These are phyloP conservation scores for Heliothis virescens DNA, from an alignment of 1,140 invertebrate genomes.

Conservation along the genomic window DNA sequence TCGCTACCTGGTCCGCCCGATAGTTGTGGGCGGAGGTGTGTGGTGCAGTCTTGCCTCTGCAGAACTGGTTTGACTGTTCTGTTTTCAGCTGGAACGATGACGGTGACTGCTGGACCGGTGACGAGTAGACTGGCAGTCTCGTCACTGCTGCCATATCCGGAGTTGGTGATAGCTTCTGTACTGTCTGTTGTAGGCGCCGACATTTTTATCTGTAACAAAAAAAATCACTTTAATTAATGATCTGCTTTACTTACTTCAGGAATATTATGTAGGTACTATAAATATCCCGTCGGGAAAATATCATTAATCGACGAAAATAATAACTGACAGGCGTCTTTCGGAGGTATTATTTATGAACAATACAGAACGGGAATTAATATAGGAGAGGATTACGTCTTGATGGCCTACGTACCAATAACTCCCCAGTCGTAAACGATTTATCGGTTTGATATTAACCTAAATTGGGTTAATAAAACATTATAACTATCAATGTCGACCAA, in stretches of 20 bases:
- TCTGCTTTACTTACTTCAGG: background rate
- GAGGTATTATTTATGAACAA: conserved; percentile 36
- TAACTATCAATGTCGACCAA: conserved; percentile 10
- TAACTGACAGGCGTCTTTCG: conserved; percentile 29
- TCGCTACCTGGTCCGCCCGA: conserved; percentile 92
- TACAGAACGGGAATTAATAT: conserved; percentile 26
- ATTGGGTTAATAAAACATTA: conserved; percentile 31
- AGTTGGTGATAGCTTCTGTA: conserved; percentile 86
- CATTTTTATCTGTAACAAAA: conserved; percentile 80
- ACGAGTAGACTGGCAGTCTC: conserved; percentile 92
- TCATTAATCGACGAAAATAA: conserved; percentile 20
- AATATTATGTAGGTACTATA: background rate
- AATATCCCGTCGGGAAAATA: background rate
- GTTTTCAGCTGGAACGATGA: conserved; percentile 82
- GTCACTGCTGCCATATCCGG: conserved; percentile 90
- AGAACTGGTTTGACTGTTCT: conserved; percentile 90
- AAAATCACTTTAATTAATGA: conserved; percentile 29
- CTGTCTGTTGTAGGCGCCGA: conserved; percentile 84
- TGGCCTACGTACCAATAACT: conserved; percentile 5
- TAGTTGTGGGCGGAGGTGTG: conserved; percentile 90
- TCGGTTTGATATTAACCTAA: conserved; percentile 30
- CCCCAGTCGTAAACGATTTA: conserved; percentile 37
- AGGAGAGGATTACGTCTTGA: conserved; percentile 24
- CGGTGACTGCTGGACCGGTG: conserved; percentile 82
- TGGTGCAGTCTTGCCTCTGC: conserved; percentile 93